Conservation (phyloP, 2,888 invertebrate genomes). For the Nomada fabriciana region DNA sequence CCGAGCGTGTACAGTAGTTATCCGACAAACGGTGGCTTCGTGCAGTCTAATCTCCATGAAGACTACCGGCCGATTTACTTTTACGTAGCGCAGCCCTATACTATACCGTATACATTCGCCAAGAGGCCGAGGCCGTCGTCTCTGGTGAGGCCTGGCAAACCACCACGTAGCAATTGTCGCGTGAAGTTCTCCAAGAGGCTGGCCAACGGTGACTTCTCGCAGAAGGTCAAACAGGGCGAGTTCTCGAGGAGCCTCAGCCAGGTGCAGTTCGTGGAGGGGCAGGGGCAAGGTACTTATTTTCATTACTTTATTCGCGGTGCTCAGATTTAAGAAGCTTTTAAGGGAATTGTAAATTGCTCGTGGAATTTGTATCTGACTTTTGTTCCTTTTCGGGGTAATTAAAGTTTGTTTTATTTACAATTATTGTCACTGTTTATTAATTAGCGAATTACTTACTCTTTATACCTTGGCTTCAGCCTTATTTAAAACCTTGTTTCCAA, state of each 20-base stretch:
- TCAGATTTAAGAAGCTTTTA: too few species aligned
- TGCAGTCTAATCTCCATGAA: conserved; percentile 75
- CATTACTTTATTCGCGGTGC: too few species aligned
- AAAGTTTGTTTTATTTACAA: too few species aligned
- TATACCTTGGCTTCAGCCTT: too few species aligned
- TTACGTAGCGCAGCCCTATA: conserved; percentile 82
- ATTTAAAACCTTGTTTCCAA: too few species aligned
- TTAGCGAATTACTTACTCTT: too few species aligned
- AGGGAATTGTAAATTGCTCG: too few species aligned
- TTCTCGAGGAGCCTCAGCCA: conserved; percentile 81
- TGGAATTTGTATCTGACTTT: too few species aligned
- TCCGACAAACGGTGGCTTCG: conserved; percentile 68
- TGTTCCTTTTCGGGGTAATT: too few species aligned
- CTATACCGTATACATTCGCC: conserved; percentile 81
- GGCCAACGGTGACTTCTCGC: conserved; percentile 80
- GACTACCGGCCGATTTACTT: conserved; percentile 82
- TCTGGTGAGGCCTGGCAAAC: conserved; percentile 74
- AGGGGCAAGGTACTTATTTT: conserved; percentile 75
- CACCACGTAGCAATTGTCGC: conserved; percentile 75
- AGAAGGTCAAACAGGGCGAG: conserved; percentile 82
- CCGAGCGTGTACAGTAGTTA: conserved; percentile 77
- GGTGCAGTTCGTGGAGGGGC: conserved; percentile 79
- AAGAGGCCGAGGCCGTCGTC: conserved; percentile 78
- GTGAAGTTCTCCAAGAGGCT: conserved; percentile 81
- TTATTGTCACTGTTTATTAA: too few species aligned